These are phyloP conservation scores for Leptopilina myrica DNA, from an alignment of 2,888 invertebrate species.

Conservation along the genomic window DNA sequence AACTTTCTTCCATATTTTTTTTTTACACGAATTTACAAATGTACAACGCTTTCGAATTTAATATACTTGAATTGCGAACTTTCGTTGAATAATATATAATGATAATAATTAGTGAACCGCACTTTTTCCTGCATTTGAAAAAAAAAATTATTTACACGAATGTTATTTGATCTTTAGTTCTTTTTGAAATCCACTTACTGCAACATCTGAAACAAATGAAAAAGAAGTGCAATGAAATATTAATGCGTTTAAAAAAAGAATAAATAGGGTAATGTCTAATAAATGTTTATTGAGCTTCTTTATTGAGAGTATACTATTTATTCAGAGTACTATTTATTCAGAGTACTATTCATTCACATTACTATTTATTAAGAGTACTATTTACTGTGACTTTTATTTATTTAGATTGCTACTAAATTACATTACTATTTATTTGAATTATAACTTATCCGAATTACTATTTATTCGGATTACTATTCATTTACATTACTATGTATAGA, in stretches of 20 bases:
- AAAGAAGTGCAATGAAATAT: neutral
- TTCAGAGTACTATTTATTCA: too few species aligned
- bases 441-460: too few species aligned
- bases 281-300: too few species aligned
- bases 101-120: neutral
- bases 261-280: neutral
- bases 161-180: neutral
- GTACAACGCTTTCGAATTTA: constrained; percentile 16
- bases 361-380: too few species aligned
- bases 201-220: constrained; percentile 6
- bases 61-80: neutral
- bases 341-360: too few species aligned
- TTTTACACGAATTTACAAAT: constrained; percentile 38
- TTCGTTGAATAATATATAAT: neutral
- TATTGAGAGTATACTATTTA: too few species aligned
- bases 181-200: neutral
- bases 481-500: too few species aligned
- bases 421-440: too few species aligned
- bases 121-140: neutral
- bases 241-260: neutral
- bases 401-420: too few species aligned
- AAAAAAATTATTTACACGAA: constrained; percentile 28
- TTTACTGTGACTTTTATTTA: too few species aligned
- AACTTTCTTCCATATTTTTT: constrained; percentile 1
- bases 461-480: too few species aligned